Percentiles rank a stretch among this genome's conserved stretches.
These are phyloP conservation scores for Gordius sp. DNA, from an alignment of 2,888 invertebrate species.

Conservation along the genomic window DNA sequence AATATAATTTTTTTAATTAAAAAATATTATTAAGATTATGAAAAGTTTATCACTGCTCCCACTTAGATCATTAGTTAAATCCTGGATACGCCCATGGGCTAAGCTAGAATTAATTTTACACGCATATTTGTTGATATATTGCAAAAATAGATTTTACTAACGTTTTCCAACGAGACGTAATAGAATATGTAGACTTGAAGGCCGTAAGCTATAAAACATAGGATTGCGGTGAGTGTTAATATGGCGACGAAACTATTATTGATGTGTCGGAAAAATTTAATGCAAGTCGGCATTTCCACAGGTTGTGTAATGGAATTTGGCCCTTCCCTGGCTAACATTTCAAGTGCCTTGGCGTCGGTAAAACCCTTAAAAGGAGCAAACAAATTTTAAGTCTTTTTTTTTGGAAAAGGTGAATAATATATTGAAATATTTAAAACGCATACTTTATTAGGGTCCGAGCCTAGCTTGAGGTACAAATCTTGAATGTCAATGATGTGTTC, in stretches of 20 bases:
- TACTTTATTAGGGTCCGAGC: conserved; percentile 86
- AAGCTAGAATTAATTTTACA: no score
- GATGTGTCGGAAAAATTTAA: conserved; percentile 51
- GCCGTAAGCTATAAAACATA: background rate
- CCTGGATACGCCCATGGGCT: no score
- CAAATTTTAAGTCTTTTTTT: background rate
- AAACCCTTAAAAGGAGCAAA: conserved; percentile 42
- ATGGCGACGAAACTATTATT: background rate
- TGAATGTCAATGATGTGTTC: conserved; percentile 89
- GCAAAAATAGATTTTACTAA: background rate
- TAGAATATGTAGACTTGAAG: background rate
- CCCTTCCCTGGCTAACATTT: conserved; percentile 73
- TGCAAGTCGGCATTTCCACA: conserved; percentile 90
- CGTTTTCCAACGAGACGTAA: background rate
- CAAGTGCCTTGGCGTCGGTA: conserved; percentile 80
- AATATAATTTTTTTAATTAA: no score
- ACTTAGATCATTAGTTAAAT: no score
- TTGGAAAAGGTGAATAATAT: conserved; percentile 14
- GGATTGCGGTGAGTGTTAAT: background rate
- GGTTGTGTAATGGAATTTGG: conserved; percentile 84
- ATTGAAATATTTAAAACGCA: conserved; percentile 28
- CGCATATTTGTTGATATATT: background rate
- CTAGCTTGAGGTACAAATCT: conserved; percentile 81
- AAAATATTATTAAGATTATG: background rate
- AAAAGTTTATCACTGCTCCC: no score